Base-by-base conservation (phyloP, 2,888 invertebrate species). In the Hypercompe scribonia region DNA sequence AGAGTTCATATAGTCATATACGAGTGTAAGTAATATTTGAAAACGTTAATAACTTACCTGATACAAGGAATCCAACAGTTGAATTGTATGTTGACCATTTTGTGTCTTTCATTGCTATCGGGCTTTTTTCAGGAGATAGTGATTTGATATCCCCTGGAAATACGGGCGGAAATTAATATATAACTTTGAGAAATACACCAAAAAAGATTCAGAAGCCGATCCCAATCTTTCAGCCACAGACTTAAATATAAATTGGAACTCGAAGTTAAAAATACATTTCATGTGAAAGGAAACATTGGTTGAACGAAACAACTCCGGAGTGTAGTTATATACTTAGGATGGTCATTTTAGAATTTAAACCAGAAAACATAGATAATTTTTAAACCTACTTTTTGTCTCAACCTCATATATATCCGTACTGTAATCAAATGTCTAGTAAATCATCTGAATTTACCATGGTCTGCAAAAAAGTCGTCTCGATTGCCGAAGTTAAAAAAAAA, bases 61-160 rank as follows among this genome's bases (percentile, higher is more conserved):
- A 97, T 11, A 98, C 98, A 86, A 98, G 96, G 92, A 98, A 98
- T 74, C 98, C 98, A 65, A 99, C 97, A 0, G 98, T 98, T 66
- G 98, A 98, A 85, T 98, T 98, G 85, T 98, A 98, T 1, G 98
- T 97, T 80, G 97, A 96, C 98, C 98, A 99, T 92, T 98, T 98
- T 2, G 98, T 97, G 88, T 98, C 98, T 90, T 98, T 98, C 98
- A 98, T 98, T 5, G 98, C 98, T 78, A 98, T 96, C 4, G 98
- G 98, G 90, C 98, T 98, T 89, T 98, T 98, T 88, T 98, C 98
- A 15, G 98, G 97, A 2, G 98, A 97, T 70, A 98, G 92, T 0
- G 98, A 97, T 91, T 98, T 98, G n/a, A 98, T 97, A 88, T 98
- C 98, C 98, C 99, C 98, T 98, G 88, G 65, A 74, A 46, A 79